Evolutionary conservation across 2,113 vertebrate species (phyloP).

Genomic region (Nesogale talazaci): DNA sequence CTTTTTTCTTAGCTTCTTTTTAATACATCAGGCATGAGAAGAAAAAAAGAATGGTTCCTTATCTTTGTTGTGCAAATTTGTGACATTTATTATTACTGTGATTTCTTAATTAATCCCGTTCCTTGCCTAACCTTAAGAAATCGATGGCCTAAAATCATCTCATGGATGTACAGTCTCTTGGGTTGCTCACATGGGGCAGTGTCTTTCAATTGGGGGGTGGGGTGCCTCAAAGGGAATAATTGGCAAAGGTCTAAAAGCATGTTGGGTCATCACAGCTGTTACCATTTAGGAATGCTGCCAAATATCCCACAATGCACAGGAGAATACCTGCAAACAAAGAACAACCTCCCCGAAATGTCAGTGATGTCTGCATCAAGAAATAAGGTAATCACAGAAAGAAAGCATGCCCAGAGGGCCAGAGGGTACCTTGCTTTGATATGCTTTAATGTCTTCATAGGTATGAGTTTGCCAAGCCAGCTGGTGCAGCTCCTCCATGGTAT

Average conservation of each 20-base stretch:
- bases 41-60: not conserved
- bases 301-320: not conserved
- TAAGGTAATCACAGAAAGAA: not conserved
- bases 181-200: not conserved
- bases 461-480: constrained; percentile 99
- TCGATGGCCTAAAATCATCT: not conserved
- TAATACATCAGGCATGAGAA: not conserved
- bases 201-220: not conserved
- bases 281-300: not conserved
- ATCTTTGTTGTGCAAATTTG: not conserved
- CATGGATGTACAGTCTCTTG: not conserved
- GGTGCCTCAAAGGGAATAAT: not conserved
- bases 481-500: constrained; percentile 97
- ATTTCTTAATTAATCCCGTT: not conserved
- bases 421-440: constrained; percentile 98
- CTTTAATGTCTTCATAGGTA: constrained; percentile 98
- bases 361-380: not conserved
- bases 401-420: not conserved
- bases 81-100: not conserved
- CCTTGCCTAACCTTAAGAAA: not conserved
- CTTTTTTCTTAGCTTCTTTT: not conserved
- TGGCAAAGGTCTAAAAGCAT: not conserved
- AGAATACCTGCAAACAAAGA: not conserved
- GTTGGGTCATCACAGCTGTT: not conserved
- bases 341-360: not conserved